Evolutionary conservation across 2,888 invertebrate species (phyloP).

Genomic region (Cephonodes hylas): DNA sequence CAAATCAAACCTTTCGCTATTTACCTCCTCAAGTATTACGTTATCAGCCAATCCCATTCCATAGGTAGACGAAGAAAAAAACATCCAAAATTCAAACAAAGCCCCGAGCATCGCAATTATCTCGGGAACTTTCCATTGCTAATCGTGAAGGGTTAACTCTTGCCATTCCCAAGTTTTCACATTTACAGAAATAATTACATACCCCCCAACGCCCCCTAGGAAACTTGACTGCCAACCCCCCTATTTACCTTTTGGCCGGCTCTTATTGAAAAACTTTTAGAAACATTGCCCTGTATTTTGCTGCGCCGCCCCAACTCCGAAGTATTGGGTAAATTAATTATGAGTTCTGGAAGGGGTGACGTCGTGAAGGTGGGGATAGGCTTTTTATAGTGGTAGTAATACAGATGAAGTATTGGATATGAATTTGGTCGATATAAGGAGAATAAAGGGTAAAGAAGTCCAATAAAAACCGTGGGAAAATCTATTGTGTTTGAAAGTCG

Average conservation of each 20-base stretch:
- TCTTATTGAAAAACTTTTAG: constrained; percentile 74
- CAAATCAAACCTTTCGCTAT: too few relatives aligned
- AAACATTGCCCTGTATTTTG: constrained; percentile 51
- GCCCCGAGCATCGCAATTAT: constrained; percentile 46
- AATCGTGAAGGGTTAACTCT: constrained; percentile 63
- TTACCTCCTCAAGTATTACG: too few relatives aligned
- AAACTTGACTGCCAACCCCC: constrained; percentile 52
- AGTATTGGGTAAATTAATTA: not conserved
- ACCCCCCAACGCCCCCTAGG: constrained; percentile 21
- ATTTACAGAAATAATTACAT: constrained; percentile 76
- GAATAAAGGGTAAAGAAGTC: too few relatives aligned
- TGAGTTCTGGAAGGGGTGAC: not conserved
- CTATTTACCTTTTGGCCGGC: constrained; percentile 64
- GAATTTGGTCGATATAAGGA: too few relatives aligned
- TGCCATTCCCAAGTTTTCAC: constrained; percentile 60
- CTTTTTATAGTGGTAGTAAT: too few relatives aligned
- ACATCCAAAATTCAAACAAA: constrained; percentile 23
- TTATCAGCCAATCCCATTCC: not conserved
- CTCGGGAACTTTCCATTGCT: constrained; percentile 46
- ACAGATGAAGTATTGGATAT: too few relatives aligned
- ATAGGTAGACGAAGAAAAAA: not conserved
- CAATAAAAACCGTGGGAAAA: too few relatives aligned
- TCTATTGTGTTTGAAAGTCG: too few relatives aligned
- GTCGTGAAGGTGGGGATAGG: too few relatives aligned
- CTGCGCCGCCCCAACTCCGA: not conserved